phyloP scores from a whole-genome alignment of 1,140 invertebrate species.

The Zaprionus davidi region DNA sequence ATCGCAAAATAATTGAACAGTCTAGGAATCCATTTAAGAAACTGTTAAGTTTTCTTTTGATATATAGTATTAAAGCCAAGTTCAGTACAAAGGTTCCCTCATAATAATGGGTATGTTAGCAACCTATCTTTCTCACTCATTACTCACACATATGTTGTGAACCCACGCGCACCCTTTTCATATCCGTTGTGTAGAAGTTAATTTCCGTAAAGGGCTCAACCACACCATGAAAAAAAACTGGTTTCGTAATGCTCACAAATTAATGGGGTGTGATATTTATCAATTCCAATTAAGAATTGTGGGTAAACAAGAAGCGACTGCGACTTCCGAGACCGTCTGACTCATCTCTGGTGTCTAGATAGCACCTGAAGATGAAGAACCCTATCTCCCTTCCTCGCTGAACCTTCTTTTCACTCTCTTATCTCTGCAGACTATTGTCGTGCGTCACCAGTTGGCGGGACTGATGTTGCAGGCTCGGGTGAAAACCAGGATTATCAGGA shows the following conservation, averaged over 20 bases:
- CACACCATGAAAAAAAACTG: conserved; percentile 11
- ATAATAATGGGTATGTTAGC: not conserved
- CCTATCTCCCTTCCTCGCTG: not conserved
- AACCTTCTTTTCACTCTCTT: not conserved
- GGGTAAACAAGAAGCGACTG: conserved; percentile 27
- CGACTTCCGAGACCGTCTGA: not conserved
- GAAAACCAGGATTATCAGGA: conserved; percentile 31
- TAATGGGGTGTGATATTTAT: conserved; percentile 59
- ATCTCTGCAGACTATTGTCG: conserved; percentile 30
- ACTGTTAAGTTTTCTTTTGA: not conserved
- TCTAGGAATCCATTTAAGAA: not conserved
- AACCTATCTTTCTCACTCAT: not conserved
- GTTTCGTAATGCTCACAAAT: conserved; percentile 35
- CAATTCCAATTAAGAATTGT: conserved; percentile 59
- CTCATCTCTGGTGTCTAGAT: not conserved
- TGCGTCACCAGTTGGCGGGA: conserved; percentile 34
- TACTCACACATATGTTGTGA: conserved; percentile 6
- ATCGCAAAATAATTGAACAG: not conserved
- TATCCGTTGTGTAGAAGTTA: conserved; percentile 11
- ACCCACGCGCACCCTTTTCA: conserved; percentile 7
- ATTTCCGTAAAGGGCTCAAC: conserved; percentile 19
- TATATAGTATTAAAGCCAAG: not conserved
- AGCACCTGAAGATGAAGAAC: not conserved
- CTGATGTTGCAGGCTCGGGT: not conserved
- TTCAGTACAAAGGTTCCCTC: not conserved